phyloP scores from a whole-genome alignment of 1,140 invertebrate species.

The Zelostemma sp. region DNA sequence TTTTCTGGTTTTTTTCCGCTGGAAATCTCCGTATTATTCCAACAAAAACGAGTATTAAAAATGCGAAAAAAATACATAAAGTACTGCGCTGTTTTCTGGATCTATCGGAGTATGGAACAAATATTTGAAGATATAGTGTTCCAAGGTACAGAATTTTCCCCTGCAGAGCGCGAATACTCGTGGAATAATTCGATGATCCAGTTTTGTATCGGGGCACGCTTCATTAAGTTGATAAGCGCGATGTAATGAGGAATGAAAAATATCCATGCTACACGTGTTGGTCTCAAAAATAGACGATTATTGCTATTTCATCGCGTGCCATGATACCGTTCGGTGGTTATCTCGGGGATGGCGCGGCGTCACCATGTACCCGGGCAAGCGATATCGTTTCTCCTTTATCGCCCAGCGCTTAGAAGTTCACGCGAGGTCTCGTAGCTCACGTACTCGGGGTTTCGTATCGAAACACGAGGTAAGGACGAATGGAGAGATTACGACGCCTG shows the following conservation, averaged over 20 bases:
- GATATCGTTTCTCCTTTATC: slow-evolving; percentile 8
- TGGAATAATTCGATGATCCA: slow-evolving; percentile 22
- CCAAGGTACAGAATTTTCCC: no score
- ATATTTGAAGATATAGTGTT: no score
- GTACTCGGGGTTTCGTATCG: neutral
- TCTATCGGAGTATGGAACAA: no score
- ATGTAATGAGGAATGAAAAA: slow-evolving; percentile 35
- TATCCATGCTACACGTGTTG: slow-evolving; percentile 31
- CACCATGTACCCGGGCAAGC: neutral
- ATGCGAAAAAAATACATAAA: no score
- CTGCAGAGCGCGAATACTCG: neutral
- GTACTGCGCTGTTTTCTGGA: no score
- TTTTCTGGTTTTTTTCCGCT: no score
- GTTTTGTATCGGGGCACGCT: slow-evolving; percentile 23
- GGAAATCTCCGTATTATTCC: no score
- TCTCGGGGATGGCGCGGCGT: slow-evolving; percentile 2
- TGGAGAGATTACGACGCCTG: slow-evolving; percentile 3
- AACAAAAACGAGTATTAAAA: no score
- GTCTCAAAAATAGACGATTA: slow-evolving; percentile 42
- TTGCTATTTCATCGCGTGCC: slow-evolving; percentile 48
- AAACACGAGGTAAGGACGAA: neutral
- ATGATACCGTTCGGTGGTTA: slow-evolving; percentile 17
- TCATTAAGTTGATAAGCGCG: slow-evolving; percentile 47
- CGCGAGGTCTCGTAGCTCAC: slow-evolving; percentile 5
- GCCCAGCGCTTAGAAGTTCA: slow-evolving; percentile 5